Base-by-base conservation (phyloP, 2,797 vertebrate species). In the Pangasius krempfi region DNA sequence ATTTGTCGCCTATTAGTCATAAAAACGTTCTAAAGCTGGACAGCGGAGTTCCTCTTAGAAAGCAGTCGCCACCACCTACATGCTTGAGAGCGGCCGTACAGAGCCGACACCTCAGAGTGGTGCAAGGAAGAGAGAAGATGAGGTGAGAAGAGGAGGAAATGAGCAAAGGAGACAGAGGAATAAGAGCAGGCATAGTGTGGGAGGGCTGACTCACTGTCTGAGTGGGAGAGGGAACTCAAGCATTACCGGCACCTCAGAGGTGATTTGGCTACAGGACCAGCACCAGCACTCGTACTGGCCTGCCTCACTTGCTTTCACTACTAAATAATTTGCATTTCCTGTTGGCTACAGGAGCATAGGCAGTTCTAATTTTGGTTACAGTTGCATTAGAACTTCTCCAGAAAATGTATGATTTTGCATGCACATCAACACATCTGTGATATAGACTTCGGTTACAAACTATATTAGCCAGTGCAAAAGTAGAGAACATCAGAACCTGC, bases 101-200 rank as follows among this genome's bases (percentile, higher is more conserved):
- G 58, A 75, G 78, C 62, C 47, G 89, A 87, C 66, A 87, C 60
- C 85, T 68, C 58, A 86, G 86, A 88, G 84, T 80, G 89, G 82
- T 90, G 78, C 85, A 89, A 80, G 66, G 91, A 92, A 89, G 82
- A 90, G 87, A 90, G 94, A 80, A 79, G 86, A 60, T 85, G 86
- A 90, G 92, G 89, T 92, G 92, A 90, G 92, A 91, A 70, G 89
- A 91, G 89, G 81, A 92, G 88, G 91, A 94, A 90, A 86, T 85
- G 79, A 82, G 85, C 80, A 88, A 87, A 89, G 92, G 91, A 92
- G 92, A 88, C 92, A 90, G 91, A 92, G 94, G 92, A 84, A 87
- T 66, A 60, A 50, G 66, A 70, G 72, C 83, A 87, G 84, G 80
- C 84, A 86, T 68, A 75, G 54, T 85, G 88, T 91, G 86, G 91